Base-by-base conservation (phyloP, 2,888 invertebrate genomes). In the Meloe dianella region DNA sequence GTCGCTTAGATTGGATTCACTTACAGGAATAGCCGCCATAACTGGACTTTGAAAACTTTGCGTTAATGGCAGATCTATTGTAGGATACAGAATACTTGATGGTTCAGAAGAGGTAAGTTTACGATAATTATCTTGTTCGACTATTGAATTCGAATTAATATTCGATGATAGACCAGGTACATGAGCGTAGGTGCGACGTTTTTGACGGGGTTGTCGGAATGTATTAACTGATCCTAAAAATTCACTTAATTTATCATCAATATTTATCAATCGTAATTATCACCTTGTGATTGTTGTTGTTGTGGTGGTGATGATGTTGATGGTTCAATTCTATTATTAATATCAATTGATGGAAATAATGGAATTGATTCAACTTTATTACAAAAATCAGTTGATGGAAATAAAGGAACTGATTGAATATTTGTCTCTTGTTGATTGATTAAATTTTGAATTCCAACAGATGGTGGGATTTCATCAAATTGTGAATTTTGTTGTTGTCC, bases 101-200 rank as follows among this genome's bases (percentile, higher is more conserved):
- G 78, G 74, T 59, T 71, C 71, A 6, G 78, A 75, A 27, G 75
- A 72, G 17, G 76, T 75, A 20, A 77, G 76, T 66, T 77, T 77
- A 65, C 75, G 75, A 27, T 74, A 57, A 57, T 60, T 56, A 10
- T 64, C 57, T 58, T 63, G 63, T n/a, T 22, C 8, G 2, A 57
- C 20, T n/a, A 29, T 30, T 1, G 17, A 71, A 65, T 24, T 71
- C 64, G 24, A 71, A 32, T 66, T 64, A 12, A 60, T 60, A 38
- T 24, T 38, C 17, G 61, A 22, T 54, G 80, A 73, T 5, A 93
- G 80, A 0, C 93, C 93, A 0, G 94, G 94, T 75, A 92, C 89
- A 76, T 90, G 92, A 0, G 93, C 94, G 81, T 94, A 94, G 5
- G 88, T 84, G 77, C 92, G 90, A 79, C 91, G 90, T 74, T 88